phyloP scores from a whole-genome alignment of 2,797 vertebrate genomes.

The Remorina albescens region DNA sequence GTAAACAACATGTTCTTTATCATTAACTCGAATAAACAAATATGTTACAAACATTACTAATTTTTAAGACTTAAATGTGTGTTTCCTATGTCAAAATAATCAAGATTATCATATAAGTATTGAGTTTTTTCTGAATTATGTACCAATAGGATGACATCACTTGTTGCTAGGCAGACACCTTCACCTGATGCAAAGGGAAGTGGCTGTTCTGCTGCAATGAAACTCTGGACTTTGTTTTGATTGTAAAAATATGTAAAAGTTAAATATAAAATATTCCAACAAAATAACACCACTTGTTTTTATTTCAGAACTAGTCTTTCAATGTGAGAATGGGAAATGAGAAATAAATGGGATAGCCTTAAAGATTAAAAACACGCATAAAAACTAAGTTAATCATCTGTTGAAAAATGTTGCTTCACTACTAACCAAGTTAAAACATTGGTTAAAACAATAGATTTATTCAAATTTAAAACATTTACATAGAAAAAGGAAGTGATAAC shows the following conservation, averaged over 20 bases:
- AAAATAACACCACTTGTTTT: not conserved
- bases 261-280: not conserved
- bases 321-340: not conserved
- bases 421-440: no score
- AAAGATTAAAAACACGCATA: not conserved
- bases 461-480: no score
- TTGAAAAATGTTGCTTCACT: not conserved
- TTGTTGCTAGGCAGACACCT: slow-evolving; percentile 66
- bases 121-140: not conserved
- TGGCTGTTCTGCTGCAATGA: not conserved
- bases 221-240: no score
- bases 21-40: not conserved
- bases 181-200: not conserved
- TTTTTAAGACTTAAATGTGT: not conserved
- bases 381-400: not conserved
- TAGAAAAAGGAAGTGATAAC: not conserved
- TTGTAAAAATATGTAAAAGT: not conserved
- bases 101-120: not conserved
- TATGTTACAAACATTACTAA: not conserved
- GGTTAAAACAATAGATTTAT: no score
- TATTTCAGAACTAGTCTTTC: not conserved
- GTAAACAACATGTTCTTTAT: slow-evolving; percentile 6
- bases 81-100: not conserved
- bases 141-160: slow-evolving; percentile 59
- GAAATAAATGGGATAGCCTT: not conserved